Percentiles rank a stretch among this genome's conserved stretches.
These are phyloP conservation scores for Elanus axillaris DNA, from an alignment of 2,113 vertebrate species.

Conservation along the genomic window DNA sequence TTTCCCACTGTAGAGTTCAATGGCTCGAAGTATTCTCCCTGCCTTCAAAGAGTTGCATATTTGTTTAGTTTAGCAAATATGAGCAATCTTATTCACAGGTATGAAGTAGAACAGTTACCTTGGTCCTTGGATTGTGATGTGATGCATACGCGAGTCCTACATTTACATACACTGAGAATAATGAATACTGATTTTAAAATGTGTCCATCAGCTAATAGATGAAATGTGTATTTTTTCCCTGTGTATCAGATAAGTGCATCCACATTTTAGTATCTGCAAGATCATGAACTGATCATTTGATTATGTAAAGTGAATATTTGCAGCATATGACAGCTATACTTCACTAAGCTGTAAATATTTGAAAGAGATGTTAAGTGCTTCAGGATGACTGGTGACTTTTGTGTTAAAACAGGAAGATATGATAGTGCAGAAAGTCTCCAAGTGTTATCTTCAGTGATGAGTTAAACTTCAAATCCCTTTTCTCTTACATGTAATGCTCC, in stretches of 20 bases:
- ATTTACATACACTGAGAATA: not conserved
- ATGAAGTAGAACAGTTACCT: not conserved
- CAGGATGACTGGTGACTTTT: not conserved
- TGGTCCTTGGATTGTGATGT: not conserved
- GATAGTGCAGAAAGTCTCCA: not conserved
- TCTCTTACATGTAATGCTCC: not conserved
- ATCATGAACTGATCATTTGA: not conserved
- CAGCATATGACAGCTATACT: not conserved
- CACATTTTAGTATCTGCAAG: not conserved
- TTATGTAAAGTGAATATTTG: not conserved
- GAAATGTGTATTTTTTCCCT: not conserved
- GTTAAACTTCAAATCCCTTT: not conserved
- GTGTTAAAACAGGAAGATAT: not conserved
- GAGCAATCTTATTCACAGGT: not conserved
- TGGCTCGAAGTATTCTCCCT: not conserved
- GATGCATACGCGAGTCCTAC: fast-evolving
- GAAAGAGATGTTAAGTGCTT: not conserved
- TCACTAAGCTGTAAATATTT: not conserved
- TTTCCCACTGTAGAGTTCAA: not conserved
- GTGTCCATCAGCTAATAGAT: not conserved
- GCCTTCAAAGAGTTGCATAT: not conserved
- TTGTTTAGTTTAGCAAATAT: not conserved
- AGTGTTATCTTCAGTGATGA: not conserved
- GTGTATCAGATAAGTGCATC: not conserved
- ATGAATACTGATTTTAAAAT: not conserved